phyloP scores from a whole-genome alignment of 2,797 vertebrate genomes.

The Pangasius krempfi region DNA sequence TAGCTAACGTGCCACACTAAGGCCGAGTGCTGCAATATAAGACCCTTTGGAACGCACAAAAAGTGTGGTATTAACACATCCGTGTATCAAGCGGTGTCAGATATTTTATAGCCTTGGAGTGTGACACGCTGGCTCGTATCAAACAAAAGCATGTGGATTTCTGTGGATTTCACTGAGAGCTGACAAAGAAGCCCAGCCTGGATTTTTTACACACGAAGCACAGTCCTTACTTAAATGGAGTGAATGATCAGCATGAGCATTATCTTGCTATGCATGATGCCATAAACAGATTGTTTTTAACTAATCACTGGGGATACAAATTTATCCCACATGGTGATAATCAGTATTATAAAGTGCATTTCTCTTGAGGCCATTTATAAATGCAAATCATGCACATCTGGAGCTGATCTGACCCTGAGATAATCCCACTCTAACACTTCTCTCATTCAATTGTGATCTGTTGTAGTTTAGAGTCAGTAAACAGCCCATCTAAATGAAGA shows the following conservation, averaged over 20 bases:
- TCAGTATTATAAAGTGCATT: constrained; percentile 58
- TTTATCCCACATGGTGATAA: constrained; percentile 62
- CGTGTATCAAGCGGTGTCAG: constrained; percentile 34
- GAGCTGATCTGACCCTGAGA: constrained; percentile 56
- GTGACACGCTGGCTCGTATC: constrained; percentile 27
- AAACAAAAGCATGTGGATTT: constrained; percentile 35
- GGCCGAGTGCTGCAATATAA: constrained; percentile 24
- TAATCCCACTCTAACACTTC: constrained; percentile 50
- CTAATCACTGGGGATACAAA: constrained; percentile 62
- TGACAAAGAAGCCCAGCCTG: constrained; percentile 29
- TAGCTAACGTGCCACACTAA: constrained; percentile 33
- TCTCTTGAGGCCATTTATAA: constrained; percentile 61
- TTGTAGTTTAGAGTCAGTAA: constrained; percentile 38
- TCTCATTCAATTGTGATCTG: constrained; percentile 52
- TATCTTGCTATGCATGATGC: constrained; percentile 55
- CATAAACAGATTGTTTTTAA: constrained; percentile 64
- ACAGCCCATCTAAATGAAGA: constrained; percentile 9
- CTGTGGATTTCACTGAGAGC: constrained; percentile 28
- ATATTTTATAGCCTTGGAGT: constrained; percentile 47
- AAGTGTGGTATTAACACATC: constrained; percentile 40
- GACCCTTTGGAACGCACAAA: constrained; percentile 34
- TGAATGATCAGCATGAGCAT: constrained; percentile 52
- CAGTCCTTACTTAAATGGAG: constrained; percentile 33
- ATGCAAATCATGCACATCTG: constrained; percentile 62
- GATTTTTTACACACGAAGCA: constrained; percentile 17